A percentile compares a stretch with the other conserved stretches of the same genome.
Conservation (phyloP, 2,888 invertebrate species). For the Rhimphoctona megacephalus region DNA sequence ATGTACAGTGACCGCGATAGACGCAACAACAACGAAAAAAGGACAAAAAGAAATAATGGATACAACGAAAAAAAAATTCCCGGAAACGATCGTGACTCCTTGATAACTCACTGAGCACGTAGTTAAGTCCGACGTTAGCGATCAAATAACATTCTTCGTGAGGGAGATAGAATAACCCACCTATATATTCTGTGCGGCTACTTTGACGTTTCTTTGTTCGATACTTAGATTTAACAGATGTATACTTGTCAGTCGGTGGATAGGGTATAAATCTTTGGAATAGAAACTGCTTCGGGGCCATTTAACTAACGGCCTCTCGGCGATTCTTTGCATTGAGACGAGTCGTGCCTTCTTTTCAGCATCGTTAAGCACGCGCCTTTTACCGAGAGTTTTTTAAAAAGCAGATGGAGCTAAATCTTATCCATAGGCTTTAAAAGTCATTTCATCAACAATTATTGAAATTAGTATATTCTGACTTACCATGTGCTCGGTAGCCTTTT, state of each 20-base stretch:
- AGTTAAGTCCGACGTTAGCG: conserved; percentile 37
- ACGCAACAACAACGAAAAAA: conserved; percentile 28
- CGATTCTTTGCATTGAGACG: conserved; percentile 32
- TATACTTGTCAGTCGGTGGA: conserved; percentile 46
- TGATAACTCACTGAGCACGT: conserved; percentile 57
- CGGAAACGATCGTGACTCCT: conserved; percentile 63
- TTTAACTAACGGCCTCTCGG: conserved; percentile 43
- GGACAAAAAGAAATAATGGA: background rate
- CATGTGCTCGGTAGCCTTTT: conserved; percentile 93
- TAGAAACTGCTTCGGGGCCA: conserved; percentile 50
- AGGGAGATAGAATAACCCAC: conserved; percentile 12
- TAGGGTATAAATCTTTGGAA: conserved; percentile 46
- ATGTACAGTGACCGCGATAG: conserved; percentile 65
- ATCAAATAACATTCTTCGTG: conserved; percentile 55
- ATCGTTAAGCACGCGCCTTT: conserved; percentile 20
- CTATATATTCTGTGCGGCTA: conserved; percentile 12
- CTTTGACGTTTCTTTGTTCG: conserved; percentile 54
- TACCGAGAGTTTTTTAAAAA: background rate
- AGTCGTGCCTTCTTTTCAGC: conserved; percentile 42
- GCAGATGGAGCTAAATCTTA: background rate
- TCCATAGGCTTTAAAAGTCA: background rate
- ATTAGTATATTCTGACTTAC: conserved; percentile 86
- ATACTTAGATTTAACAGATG: conserved; percentile 52
- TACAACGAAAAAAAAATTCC: conserved; percentile 23
- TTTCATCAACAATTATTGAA: background rate